Evolutionary conservation across 2,888 invertebrate species (phyloP).

Genomic region (Matsumyia berberina): DNA sequence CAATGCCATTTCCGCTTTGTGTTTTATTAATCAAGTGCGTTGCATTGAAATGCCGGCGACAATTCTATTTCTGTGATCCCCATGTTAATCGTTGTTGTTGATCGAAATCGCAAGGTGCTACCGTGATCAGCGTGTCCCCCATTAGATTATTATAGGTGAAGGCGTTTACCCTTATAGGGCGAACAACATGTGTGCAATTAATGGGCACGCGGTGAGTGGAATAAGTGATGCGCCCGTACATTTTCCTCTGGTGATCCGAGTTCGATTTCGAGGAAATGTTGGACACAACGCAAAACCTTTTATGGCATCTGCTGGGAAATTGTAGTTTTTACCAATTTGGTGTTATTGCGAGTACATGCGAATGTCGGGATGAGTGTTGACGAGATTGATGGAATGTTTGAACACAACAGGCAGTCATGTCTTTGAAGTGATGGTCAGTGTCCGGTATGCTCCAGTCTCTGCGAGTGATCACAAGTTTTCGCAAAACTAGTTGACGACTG

Average conservation of each 20-base stretch:
- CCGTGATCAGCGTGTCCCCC: constrained; percentile 57
- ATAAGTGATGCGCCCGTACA: constrained; percentile 6
- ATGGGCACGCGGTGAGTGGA: neutral
- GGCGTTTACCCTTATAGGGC: constrained; percentile 49
- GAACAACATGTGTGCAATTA: constrained; percentile 12
- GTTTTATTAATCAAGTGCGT: constrained; percentile 72
- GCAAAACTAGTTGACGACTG: no score
- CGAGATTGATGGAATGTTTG: neutral
- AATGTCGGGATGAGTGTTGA: neutral
- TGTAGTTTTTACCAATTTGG: neutral
- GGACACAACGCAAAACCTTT: neutral
- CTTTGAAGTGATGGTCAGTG: neutral
- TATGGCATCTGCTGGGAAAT: neutral
- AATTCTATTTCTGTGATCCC: constrained; percentile 62
- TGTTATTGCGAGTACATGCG: constrained; percentile 11
- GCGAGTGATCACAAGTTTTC: no score
- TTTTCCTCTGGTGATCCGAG: neutral
- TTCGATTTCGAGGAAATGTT: neutral
- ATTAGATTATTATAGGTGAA: constrained; percentile 48
- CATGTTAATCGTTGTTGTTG: constrained; percentile 43
- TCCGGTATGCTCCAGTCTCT: no score
- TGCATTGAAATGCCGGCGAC: constrained; percentile 70
- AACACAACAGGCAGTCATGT: neutral
- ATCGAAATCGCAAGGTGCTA: constrained; percentile 64
- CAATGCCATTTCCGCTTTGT: constrained; percentile 68